Evolutionary conservation across 2,797 vertebrate genomes (phyloP).

Genomic region (Thaleichthys pacificus): DNA sequence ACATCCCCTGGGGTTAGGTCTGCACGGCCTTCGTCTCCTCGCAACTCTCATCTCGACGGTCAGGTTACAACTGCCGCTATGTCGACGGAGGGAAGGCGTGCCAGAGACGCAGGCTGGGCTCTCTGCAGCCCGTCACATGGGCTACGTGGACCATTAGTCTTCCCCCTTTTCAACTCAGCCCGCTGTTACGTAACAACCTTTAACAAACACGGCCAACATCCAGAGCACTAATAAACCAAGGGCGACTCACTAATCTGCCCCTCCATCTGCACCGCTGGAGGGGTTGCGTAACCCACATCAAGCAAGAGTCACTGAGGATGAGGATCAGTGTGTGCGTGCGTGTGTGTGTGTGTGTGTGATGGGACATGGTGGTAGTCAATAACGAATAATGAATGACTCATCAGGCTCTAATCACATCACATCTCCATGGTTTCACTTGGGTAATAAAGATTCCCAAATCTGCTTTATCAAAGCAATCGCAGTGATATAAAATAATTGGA

Average conservation of each 20-base stretch:
- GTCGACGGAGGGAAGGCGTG: not conserved
- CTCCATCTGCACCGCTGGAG: slow-evolving; percentile 62
- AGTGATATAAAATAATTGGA: not conserved
- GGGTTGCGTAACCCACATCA: slow-evolving; percentile 63
- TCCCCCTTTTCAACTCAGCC: slow-evolving; percentile 25
- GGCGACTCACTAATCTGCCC: slow-evolving; percentile 61
- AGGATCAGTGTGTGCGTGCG: slow-evolving; percentile 6
- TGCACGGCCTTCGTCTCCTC: slow-evolving; percentile 11
- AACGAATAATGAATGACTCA: slow-evolving; percentile 44
- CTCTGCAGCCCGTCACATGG: not conserved
- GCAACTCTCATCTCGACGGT: not conserved
- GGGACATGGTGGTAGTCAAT: not conserved
- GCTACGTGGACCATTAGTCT: not conserved
- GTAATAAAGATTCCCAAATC: slow-evolving; percentile 24
- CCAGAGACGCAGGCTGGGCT: not conserved
- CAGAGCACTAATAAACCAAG: slow-evolving; percentile 69
- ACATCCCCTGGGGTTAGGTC: not conserved
- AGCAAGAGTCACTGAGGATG: slow-evolving; percentile 41
- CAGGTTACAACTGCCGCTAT: not conserved
- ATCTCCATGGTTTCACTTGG: slow-evolving; percentile 25
- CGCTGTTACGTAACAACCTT: slow-evolving; percentile 57
- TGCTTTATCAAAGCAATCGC: slow-evolving; percentile 44
- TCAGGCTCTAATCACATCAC: slow-evolving; percentile 34
- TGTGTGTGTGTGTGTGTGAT: slow-evolving; percentile 5
- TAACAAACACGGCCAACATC: slow-evolving; percentile 47